Percentiles rank a stretch among this genome's conserved stretches.
These are phyloP conservation scores for Oncorhynchus clarkii DNA, from an alignment of 2,113 vertebrate genomes.

Conservation along the genomic window DNA sequence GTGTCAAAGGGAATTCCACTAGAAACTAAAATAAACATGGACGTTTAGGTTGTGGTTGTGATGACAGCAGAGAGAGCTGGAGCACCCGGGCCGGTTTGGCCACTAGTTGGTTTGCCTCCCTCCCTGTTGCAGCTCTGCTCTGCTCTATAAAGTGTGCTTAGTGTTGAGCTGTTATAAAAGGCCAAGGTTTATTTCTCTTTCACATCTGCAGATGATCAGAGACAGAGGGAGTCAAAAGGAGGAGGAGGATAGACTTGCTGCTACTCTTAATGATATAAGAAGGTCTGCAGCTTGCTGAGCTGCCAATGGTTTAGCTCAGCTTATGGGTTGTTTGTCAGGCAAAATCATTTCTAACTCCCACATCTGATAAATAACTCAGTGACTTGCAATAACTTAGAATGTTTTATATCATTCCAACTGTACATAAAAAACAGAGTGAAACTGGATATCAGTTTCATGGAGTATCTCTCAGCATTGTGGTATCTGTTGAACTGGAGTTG, in stretches of 20 bases:
- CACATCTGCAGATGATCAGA: constrained; percentile 39
- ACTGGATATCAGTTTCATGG: no score
- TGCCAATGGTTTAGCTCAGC: neutral
- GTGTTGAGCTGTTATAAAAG: constrained; percentile 29
- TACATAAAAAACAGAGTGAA: no score
- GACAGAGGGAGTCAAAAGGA: neutral
- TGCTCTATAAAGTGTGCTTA: constrained; percentile 36
- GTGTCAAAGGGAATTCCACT: constrained; percentile 65
- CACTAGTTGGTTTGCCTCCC: constrained; percentile 18
- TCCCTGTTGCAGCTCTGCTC: constrained; percentile 10
- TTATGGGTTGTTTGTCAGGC: neutral
- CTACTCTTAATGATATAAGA: constrained; percentile 1
- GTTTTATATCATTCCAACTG: neutral
- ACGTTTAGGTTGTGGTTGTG: constrained; percentile 27
- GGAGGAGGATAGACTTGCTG: neutral
- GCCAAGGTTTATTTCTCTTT: constrained; percentile 18
- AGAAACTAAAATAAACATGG: constrained; percentile 61
- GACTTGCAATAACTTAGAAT: neutral
- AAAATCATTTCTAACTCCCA: neutral
- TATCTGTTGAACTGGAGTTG: no score
- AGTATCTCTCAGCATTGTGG: no score
- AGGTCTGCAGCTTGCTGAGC: neutral
- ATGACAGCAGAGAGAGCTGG: constrained; percentile 57
- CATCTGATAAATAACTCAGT: neutral
- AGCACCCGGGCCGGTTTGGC: constrained; percentile 35